These are phyloP conservation scores for Taxidea taxus DNA, from an alignment of 2,113 vertebrate species.

Conservation along the genomic window DNA sequence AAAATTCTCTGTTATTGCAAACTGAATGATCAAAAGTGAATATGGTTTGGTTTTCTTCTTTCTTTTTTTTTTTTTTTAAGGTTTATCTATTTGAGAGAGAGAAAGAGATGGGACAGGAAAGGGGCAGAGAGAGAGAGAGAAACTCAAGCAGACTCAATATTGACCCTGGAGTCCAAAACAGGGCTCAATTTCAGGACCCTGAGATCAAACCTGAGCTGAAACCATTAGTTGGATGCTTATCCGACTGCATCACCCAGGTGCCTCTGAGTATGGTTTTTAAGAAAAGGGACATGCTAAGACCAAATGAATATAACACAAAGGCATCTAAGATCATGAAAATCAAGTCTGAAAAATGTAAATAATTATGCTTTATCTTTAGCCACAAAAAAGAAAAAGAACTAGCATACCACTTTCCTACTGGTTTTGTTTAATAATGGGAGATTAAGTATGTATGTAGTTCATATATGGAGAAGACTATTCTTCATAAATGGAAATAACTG, in stretches of 20 bases:
- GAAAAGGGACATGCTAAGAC: neutral
- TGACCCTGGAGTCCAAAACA: neutral
- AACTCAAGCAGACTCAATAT: neutral
- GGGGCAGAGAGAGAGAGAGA: neutral
- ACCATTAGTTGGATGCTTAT: neutral
- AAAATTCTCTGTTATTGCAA: conserved; percentile 10
- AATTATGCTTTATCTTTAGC: neutral
- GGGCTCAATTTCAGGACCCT: neutral
- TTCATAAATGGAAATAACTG: neutral
- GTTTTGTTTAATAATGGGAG: neutral
- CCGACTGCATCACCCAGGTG: neutral
- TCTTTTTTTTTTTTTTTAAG: neutral
- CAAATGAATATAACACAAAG: neutral
- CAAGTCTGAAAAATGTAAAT: neutral
- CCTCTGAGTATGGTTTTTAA: neutral
- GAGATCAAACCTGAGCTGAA: neutral
- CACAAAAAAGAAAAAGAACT: conserved; percentile 34
- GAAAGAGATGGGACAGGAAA: neutral
- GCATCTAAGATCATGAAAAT: neutral
- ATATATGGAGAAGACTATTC: neutral
- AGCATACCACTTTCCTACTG: neutral
- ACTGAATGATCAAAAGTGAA: neutral
- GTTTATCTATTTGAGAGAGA: neutral
- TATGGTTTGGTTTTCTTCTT: neutral
- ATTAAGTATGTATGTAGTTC: neutral